phyloP scores from a whole-genome alignment of 2,797 vertebrate genomes.

The Oreortyx pictus region DNA sequence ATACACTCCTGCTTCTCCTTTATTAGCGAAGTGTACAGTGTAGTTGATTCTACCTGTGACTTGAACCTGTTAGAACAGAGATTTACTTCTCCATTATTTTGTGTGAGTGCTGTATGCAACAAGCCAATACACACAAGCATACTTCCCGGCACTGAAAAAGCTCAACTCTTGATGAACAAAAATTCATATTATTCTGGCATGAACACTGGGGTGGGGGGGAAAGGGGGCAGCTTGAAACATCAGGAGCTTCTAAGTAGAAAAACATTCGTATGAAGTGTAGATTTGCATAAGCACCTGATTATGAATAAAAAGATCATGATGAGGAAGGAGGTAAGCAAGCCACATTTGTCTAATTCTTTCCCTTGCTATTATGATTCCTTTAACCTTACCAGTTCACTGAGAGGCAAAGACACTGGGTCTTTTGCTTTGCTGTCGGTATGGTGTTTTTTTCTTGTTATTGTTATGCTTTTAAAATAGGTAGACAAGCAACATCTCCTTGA shows the following conservation, averaged over 20 bases:
- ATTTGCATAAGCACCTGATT: background rate
- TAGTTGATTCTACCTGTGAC: background rate
- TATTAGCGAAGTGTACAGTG: background rate
- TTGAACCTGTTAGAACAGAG: background rate
- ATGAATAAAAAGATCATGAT: background rate
- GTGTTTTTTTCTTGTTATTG: background rate
- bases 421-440: background rate
- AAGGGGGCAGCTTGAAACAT: background rate
- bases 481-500: background rate
- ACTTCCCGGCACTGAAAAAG: background rate
- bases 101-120: background rate
- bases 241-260: background rate
- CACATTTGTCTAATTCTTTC: background rate
- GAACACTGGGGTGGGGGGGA: background rate
- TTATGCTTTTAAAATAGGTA: background rate
- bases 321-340: background rate
- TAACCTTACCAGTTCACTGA: background rate
- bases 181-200: background rate
- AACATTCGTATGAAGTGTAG: background rate
- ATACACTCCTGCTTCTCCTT: background rate
- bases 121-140: background rate
- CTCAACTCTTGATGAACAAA: background rate
- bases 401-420: accelerated
- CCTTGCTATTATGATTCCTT: background rate
- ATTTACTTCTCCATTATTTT: background rate